phyloP scores from a whole-genome alignment of 2,888 invertebrate species.

The Drosophila villosipedis region DNA sequence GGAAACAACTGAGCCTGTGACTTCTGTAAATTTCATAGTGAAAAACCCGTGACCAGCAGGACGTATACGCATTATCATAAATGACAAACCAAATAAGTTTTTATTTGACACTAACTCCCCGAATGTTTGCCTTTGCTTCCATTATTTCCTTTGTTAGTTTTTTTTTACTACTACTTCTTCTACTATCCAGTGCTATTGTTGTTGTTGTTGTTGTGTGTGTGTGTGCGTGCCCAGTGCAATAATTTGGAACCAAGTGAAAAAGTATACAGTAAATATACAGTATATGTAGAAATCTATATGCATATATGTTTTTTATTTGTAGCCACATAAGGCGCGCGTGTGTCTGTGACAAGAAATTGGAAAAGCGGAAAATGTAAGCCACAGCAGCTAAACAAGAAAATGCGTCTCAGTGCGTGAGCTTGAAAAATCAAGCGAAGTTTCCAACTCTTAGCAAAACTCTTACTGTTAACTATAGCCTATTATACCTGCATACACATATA shows the following conservation, averaged over 20 bases:
- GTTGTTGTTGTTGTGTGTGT: not conserved
- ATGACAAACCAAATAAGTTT: slow-evolving; percentile 58
- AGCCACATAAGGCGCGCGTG: slow-evolving; percentile 42
- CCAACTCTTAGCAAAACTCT: slow-evolving; percentile 42
- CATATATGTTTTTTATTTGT: slow-evolving; percentile 14
- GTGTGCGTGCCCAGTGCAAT: slow-evolving; percentile 20
- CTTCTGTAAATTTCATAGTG: slow-evolving; percentile 49
- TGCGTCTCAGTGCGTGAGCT: slow-evolving; percentile 39
- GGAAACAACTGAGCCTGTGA: slow-evolving; percentile 18
- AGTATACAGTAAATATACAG: not conserved
- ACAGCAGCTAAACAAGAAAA: slow-evolving; percentile 34
- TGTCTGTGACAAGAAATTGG: slow-evolving; percentile 43
- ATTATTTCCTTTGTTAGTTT: slow-evolving; percentile 8
- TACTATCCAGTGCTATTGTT: slow-evolving; percentile 5
- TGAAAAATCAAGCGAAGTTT: slow-evolving; percentile 30
- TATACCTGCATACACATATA: slow-evolving; percentile 19
- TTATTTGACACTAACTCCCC: slow-evolving; percentile 34
- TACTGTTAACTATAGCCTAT: slow-evolving; percentile 32
- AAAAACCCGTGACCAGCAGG: slow-evolving; percentile 45
- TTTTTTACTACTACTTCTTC: slow-evolving; percentile 1
- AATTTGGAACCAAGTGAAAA: slow-evolving; percentile 26
- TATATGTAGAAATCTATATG: not conserved
- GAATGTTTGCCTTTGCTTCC: slow-evolving; percentile 18
- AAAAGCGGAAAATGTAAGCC: slow-evolving; percentile 50
- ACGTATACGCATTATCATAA: slow-evolving; percentile 71